These are phyloP conservation scores for Hucho hucho DNA, from an alignment of 2,113 vertebrate species.

Conservation along the genomic window DNA sequence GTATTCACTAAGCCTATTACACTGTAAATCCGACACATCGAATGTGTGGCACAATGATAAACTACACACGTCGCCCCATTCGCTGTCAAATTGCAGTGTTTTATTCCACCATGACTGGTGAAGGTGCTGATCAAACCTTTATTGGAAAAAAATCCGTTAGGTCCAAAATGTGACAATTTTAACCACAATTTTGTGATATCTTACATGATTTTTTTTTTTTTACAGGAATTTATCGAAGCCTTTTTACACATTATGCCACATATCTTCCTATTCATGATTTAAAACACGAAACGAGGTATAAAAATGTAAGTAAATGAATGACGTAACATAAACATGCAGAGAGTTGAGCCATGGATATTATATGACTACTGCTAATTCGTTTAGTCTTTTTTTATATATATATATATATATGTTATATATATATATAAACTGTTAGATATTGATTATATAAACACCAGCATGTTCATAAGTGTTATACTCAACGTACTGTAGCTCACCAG, in stretches of 20 bases:
- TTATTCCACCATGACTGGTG: neutral
- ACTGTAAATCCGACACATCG: constrained; percentile 41
- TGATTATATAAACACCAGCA: neutral
- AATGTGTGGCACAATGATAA: constrained; percentile 24
- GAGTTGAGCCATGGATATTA: too few relatives aligned
- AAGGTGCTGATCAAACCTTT: neutral
- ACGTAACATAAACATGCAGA: too few relatives aligned
- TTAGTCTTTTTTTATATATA: neutral
- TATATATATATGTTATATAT: too few relatives aligned
- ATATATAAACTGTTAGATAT: neutral
- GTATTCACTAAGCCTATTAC: constrained; percentile 55
- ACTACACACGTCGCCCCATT: constrained; percentile 20
- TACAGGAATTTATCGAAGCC: neutral
- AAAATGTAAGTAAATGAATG: too few relatives aligned
- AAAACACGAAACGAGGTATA: neutral
- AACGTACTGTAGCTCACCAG: neutral
- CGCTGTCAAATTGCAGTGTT: neutral
- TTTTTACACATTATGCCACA: neutral
- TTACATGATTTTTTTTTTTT: neutral
- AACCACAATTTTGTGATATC: neutral
- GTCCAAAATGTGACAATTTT: neutral
- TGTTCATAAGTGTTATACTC: neutral
- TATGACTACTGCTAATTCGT: too few relatives aligned
- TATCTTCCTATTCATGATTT: neutral
- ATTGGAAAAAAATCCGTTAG: neutral